Evolutionary conservation across 2,888 invertebrate genomes (phyloP), one percentile per base, ranked within the genome.

Genomic region (Craniophora ligustri): DNA sequence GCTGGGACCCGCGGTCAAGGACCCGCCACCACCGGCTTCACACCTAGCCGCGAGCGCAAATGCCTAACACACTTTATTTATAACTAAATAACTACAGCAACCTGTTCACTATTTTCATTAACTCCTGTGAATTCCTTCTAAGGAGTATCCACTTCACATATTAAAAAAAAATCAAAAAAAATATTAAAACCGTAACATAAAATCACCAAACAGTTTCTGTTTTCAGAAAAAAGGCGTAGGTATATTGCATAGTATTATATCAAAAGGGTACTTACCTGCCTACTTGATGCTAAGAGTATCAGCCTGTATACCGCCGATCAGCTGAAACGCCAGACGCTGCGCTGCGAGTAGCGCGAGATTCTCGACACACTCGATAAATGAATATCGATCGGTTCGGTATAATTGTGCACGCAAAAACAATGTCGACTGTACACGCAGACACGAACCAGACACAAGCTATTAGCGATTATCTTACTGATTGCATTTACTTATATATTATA

Each of bases 331-430:
- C 47, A 45, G 50, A 67, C 49, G 44, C 49, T 63, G 70, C 49
- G 44, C 49, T 63, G 70, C 50, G 46, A 34, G 45, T 26, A 49
- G 54, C 63, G 57, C 47, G 58, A 68, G 59, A 71, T 73, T 64
- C 60, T 66, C 54, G 54, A 69, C 56, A 65, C 64, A 64, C 51
- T 67, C 66, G 61, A 73, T 78, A 79, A 76, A 79, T 78, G 68
- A 80, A 78, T 81, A 80, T 79, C 79, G 79, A 82, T 84, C 65
- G 77, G 65, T 80, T 77, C 73, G 70, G 60, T 61, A 71, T 78
- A 81, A 79, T 76, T 78, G 72, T 57, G 44, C 63, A 59, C 57
- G 63, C 70, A 79, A 81, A 78, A 80, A 82, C 76, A 49, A 67
- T 71, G 71, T 73, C 57, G 61, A 60, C 44, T 44, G 26, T 13